Evolutionary conservation across 2,797 vertebrate species (phyloP).

Genomic region (Hydrophis major): DNA sequence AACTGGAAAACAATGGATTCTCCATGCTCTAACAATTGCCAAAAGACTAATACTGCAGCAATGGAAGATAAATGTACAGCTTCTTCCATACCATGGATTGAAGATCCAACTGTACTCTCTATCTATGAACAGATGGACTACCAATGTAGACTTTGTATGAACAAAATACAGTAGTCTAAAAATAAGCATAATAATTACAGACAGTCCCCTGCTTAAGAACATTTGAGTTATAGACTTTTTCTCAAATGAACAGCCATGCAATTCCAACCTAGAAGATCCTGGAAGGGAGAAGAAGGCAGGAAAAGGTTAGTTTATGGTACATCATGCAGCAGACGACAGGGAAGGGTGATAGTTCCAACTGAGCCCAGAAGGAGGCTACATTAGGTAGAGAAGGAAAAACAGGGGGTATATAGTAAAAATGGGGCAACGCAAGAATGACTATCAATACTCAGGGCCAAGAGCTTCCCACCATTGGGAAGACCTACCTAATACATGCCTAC

Average conservation of each 20-base stretch:
- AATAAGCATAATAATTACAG: not conserved
- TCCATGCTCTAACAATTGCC: not conserved
- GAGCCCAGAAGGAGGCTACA: not conserved
- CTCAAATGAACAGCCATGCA: not conserved
- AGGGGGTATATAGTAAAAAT: not conserved
- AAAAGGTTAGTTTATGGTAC: not conserved
- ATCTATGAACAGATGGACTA: not conserved
- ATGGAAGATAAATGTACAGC: not conserved
- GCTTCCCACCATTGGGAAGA: not conserved
- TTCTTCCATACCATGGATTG: not conserved
- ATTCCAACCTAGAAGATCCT: not conserved
- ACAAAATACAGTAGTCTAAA: not conserved
- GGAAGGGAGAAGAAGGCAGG: not conserved
- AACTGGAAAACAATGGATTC: not conserved
- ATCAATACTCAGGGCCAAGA: not conserved
- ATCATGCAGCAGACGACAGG: not conserved
- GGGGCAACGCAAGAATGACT: not conserved
- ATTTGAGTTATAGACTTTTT: not conserved
- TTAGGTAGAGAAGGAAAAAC: not conserved
- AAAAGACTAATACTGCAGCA: not conserved
- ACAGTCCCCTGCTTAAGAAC: not conserved
- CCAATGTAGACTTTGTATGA: not conserved
- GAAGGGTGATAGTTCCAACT: not conserved
- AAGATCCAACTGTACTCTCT: not conserved
- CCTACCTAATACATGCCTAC: not conserved